Evolutionary conservation across 92 coral and sea anemone genomes (phyloP).

Genomic region (Epizoanthus stellaris): DNA sequence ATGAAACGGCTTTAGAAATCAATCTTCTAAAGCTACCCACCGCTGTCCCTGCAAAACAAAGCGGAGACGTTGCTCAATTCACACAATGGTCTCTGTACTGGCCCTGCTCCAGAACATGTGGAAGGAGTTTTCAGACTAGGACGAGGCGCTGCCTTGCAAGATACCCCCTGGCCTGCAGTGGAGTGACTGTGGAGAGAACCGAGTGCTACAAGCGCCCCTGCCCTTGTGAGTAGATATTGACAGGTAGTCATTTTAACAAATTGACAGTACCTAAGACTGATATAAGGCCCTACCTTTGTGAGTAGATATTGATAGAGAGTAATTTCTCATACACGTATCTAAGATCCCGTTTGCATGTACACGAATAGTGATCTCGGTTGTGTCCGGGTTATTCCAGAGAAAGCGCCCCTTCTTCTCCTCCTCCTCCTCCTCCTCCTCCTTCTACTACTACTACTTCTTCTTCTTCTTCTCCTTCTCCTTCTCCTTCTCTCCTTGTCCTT

Average conservation of each 20-base stretch:
- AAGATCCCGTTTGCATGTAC: no score
- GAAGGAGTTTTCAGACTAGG: conserved; percentile 79
- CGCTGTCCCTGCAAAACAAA: conserved; percentile 19
- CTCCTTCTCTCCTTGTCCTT: no score
- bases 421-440: no score
- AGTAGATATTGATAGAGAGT: neutral
- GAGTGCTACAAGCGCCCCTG: conserved; percentile 91
- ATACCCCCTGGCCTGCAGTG: conserved; percentile 69
- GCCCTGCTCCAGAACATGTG: conserved; percentile 87
- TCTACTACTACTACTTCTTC: no score
- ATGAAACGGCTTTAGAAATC: neutral
- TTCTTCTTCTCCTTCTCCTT: no score
- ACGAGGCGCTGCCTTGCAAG: conserved; percentile 82
- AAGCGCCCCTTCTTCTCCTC: no score
- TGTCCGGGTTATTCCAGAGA: no score
- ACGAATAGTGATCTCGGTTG: no score
- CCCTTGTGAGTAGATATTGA: conserved; percentile 59
- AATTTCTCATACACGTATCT: neutral
- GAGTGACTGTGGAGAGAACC: conserved; percentile 71
- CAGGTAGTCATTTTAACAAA: neutral
- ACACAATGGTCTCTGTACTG: conserved; percentile 87
- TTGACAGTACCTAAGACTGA: neutral
- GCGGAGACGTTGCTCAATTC: conserved; percentile 35
- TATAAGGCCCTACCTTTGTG: neutral
- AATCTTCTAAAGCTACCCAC: conserved; percentile 3